Percentiles rank a stretch among this genome's conserved stretches.
Conservation (phyloP, 1,140 invertebrate species). For the Ruditapes philippinarum region DNA sequence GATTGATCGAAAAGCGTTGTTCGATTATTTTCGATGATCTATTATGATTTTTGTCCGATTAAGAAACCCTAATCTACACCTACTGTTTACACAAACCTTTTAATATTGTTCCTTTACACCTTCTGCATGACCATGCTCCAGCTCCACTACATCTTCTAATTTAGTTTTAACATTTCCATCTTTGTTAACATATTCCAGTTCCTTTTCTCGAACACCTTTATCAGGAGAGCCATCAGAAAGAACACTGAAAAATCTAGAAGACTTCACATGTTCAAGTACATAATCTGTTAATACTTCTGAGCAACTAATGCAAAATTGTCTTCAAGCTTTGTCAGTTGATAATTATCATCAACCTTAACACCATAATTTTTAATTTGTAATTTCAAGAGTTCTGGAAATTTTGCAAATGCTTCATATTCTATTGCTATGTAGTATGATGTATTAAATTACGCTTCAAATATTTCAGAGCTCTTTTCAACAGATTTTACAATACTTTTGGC, state of each 20-base stretch:
- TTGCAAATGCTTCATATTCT: slow-evolving; percentile 34
- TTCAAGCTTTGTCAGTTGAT: neutral
- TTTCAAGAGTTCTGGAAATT: slow-evolving; percentile 13
- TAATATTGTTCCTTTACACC: slow-evolving; percentile 2
- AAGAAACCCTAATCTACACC: too few relatives aligned
- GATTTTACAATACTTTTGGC: slow-evolving; percentile 31
- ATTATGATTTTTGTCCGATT: too few relatives aligned
- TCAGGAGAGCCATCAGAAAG: slow-evolving; percentile 20
- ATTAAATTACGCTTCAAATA: slow-evolving; percentile 23
- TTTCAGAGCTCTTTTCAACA: too few relatives aligned
- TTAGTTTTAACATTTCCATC: neutral
- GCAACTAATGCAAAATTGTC: slow-evolving; percentile 7
- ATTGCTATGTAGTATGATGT: slow-evolving; percentile 45
- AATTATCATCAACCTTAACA: slow-evolving; percentile 5
- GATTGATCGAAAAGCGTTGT: too few relatives aligned
- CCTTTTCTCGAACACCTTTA: neutral
- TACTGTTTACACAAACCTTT: neutral
- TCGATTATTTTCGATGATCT: too few relatives aligned
- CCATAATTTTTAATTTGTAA: slow-evolving; percentile 22
- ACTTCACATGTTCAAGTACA: neutral
- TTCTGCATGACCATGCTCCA: slow-evolving; percentile 23
- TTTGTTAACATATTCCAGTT: neutral
- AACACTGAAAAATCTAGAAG: too few relatives aligned
- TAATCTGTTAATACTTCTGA: neutral
- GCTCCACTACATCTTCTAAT: neutral